Evolutionary conservation across 2,113 vertebrate genomes (phyloP).

Genomic region (Sapayoa aenigma): DNA sequence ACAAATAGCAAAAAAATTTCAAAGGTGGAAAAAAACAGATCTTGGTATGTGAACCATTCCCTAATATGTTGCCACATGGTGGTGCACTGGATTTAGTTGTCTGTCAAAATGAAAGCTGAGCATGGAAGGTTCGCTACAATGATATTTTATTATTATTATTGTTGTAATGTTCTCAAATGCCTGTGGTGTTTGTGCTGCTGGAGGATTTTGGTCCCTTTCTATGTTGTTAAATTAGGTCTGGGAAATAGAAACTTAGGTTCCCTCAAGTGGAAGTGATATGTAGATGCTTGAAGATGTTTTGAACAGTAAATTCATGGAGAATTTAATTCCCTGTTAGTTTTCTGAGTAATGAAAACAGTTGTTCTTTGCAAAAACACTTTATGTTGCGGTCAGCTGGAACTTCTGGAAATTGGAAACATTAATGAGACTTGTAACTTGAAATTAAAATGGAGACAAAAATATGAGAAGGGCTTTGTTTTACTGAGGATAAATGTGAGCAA

Average conservation of each 20-base stretch:
- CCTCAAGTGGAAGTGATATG: neutral
- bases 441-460: neutral
- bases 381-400: neutral
- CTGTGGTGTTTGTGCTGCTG: neutral
- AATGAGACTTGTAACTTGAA: neutral
- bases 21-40: neutral
- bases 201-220: neutral
- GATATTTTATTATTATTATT: neutral
- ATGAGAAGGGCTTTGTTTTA: neutral
- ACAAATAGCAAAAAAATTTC: neutral
- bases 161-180: neutral
- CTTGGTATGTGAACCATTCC: neutral
- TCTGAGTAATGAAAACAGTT: neutral
- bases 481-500: neutral
- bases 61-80: slow-evolving; percentile 45
- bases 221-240: neutral
- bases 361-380: neutral
- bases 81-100: slow-evolving; percentile 62
- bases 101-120: slow-evolving; percentile 12
- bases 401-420: neutral
- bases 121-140: neutral
- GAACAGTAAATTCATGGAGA: accelerated
- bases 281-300: neutral
- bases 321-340: neutral
- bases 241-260: neutral